phyloP scores from a whole-genome alignment of 2,888 invertebrate genomes.

The Macrosiphum euphorbiae region DNA sequence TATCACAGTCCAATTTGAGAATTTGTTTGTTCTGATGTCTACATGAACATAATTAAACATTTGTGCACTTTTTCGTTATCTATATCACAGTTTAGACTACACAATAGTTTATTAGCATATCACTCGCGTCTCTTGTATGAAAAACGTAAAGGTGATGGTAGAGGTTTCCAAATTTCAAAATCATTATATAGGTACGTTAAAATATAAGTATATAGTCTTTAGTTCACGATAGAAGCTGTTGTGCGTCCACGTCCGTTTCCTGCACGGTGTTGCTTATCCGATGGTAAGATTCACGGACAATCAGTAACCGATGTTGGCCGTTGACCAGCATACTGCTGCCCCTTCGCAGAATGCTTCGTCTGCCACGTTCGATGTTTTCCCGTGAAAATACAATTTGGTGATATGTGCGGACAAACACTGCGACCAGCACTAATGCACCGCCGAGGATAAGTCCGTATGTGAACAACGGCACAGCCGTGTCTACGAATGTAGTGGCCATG shows the following conservation, averaged over 20 bases:
- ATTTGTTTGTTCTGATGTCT: conserved; percentile 13
- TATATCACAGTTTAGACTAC: conserved; percentile 43
- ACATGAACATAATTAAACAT: conserved; percentile 18
- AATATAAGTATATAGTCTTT: background rate
- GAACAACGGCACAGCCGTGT: conserved; percentile 78
- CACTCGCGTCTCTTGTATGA: background rate
- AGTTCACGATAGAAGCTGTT: conserved; percentile 52
- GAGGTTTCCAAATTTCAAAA: background rate
- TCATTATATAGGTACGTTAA: background rate
- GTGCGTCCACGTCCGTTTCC: conserved; percentile 66
- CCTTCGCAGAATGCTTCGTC: conserved; percentile 74
- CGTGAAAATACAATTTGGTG: conserved; percentile 80
- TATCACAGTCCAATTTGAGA: conserved; percentile 62
- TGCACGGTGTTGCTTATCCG: conserved; percentile 70
- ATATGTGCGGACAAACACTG: conserved; percentile 81
- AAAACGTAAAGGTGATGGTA: background rate
- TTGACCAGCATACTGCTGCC: conserved; percentile 76
- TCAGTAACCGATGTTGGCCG: conserved; percentile 75
- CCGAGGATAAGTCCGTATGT: conserved; percentile 81
- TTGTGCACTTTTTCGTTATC: background rate
- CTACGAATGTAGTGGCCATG: conserved; percentile 83
- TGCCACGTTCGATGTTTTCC: conserved; percentile 84
- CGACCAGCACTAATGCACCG: conserved; percentile 77
- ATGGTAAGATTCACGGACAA: conserved; percentile 75
- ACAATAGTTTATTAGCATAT: background rate